A percentile compares a stretch with the other conserved stretches of the same genome.
These are phyloP conservation scores for Drosophila leontia DNA, from an alignment of 1,140 invertebrate species.

Conservation along the genomic window DNA sequence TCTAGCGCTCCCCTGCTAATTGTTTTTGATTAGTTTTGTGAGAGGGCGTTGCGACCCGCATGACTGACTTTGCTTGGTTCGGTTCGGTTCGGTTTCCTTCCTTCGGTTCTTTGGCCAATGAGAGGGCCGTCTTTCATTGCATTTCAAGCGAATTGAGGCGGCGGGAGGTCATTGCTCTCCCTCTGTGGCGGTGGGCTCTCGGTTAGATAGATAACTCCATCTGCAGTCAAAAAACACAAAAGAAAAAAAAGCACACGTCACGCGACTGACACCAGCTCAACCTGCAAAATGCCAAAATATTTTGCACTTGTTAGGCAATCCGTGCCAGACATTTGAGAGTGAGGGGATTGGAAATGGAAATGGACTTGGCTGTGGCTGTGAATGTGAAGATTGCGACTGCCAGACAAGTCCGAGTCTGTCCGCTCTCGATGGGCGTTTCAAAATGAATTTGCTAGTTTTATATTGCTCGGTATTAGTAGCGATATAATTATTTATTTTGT, in stretches of 20 bases:
- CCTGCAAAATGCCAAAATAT: slow-evolving; percentile 46
- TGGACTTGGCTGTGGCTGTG: slow-evolving; percentile 5
- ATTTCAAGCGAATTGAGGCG: slow-evolving; percentile 34
- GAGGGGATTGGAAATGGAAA: slow-evolving; percentile 12
- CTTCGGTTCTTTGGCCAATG: slow-evolving; percentile 25
- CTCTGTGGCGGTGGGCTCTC: background rate
- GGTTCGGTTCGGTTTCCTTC: slow-evolving; percentile 14
- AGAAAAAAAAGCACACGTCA: slow-evolving; percentile 22
- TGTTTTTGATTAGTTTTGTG: slow-evolving; percentile 71
- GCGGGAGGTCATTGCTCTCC: slow-evolving; percentile 23
- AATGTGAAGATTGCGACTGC: slow-evolving; percentile 4
- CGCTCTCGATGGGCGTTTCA: slow-evolving; percentile 11
- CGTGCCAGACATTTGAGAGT: slow-evolving; percentile 12
- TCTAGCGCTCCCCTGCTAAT: slow-evolving; percentile 68
- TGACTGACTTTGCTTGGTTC: slow-evolving; percentile 42
- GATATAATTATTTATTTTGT: background rate
- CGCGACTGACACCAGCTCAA: slow-evolving; percentile 36
- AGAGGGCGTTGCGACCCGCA: slow-evolving; percentile 68
- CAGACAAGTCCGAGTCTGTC: slow-evolving; percentile 8
- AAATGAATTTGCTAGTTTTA: slow-evolving; percentile 1
- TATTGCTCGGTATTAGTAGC: background rate
- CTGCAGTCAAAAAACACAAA: slow-evolving; percentile 9
- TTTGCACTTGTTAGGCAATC: slow-evolving; percentile 43
- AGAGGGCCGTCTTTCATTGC: slow-evolving; percentile 41
- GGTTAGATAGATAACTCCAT: slow-evolving; percentile 31